Evolutionary conservation across 2,113 vertebrate genomes (phyloP).

Genomic region (Muscicapa adusta): DNA sequence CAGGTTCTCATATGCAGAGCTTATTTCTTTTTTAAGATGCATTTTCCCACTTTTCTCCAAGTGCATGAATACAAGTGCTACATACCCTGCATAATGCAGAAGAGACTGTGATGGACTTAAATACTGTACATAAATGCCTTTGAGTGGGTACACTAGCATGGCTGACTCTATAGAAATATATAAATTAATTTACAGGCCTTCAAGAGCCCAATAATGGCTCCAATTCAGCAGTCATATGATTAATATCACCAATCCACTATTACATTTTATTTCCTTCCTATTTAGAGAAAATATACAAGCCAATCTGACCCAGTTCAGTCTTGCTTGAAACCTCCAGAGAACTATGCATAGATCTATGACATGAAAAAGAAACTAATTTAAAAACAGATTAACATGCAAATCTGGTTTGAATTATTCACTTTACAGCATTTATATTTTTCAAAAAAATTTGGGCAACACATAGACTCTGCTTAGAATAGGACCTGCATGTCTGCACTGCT

Average conservation of each 20-base stretch:
- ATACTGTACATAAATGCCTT: neutral
- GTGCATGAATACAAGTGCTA: neutral
- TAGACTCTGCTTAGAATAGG: neutral
- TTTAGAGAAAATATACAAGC: conserved; percentile 42
- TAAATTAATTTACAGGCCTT: neutral
- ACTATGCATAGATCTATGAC: neutral
- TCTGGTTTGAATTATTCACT: conserved; percentile 20
- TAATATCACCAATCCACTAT: conserved; percentile 14
- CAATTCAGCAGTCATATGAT: conserved; percentile 17
- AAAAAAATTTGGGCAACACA: neutral
- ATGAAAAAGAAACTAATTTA: conserved; percentile 30
- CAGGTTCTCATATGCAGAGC: neutral
- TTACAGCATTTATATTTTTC: neutral
- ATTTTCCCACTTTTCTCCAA: neutral
- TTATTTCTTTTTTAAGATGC: neutral
- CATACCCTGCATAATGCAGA: neutral
- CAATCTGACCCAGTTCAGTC: conserved; percentile 43
- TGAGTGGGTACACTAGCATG: neutral
- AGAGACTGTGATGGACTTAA: neutral
- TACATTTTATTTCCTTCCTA: conserved; percentile 25
- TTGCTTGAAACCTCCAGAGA: conserved; percentile 54
- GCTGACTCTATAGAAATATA: neutral
- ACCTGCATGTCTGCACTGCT: neutral
- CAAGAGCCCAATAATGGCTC: neutral
- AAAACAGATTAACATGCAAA: conserved; percentile 51